Evolutionary conservation across 2,888 invertebrate genomes (phyloP).

Genomic region (Pollenia amentaria): DNA sequence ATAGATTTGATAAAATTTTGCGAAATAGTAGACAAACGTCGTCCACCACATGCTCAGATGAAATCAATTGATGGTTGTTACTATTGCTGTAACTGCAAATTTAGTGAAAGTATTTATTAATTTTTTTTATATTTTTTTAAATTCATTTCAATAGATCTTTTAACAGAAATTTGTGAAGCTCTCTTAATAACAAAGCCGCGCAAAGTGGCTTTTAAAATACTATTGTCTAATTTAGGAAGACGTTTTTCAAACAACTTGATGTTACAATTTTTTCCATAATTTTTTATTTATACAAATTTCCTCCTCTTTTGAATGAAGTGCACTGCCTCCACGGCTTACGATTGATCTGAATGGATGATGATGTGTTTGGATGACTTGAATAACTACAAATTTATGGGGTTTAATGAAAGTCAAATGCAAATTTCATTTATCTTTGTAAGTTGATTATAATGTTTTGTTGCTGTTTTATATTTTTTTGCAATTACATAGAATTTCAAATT

Average conservation of each 20-base stretch:
- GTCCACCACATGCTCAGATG: slow-evolving; percentile 28
- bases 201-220: slow-evolving; percentile 12
- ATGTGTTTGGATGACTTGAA: slow-evolving; percentile 39
- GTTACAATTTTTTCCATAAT: neutral
- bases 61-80: slow-evolving; percentile 55
- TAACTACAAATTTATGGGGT: slow-evolving; percentile 31
- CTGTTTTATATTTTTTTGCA: slow-evolving; percentile 49
- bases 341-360: neutral
- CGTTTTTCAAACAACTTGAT: slow-evolving; percentile 18
- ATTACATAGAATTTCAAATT: slow-evolving; percentile 15
- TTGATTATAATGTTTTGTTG: slow-evolving; percentile 34
- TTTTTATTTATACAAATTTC: slow-evolving; percentile 10
- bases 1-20: slow-evolving; percentile 43
- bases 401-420: slow-evolving; percentile 58
- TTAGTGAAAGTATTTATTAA: slow-evolving; percentile 66
- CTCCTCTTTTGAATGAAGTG: neutral
- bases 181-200: slow-evolving; percentile 1
- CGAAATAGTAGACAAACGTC: slow-evolving; percentile 29
- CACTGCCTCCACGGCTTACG: neutral
- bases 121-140: neutral
- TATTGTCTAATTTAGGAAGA: slow-evolving; percentile 46
- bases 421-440: slow-evolving; percentile 28
- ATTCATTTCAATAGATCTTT: slow-evolving; percentile 21
- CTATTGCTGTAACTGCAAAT: slow-evolving; percentile 28
- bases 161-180: neutral